Percentiles rank a stretch among this genome's conserved stretches.
These are phyloP conservation scores for Drosophila mercatorum DNA, from an alignment of 2,888 invertebrate species.

Conservation along the genomic window DNA sequence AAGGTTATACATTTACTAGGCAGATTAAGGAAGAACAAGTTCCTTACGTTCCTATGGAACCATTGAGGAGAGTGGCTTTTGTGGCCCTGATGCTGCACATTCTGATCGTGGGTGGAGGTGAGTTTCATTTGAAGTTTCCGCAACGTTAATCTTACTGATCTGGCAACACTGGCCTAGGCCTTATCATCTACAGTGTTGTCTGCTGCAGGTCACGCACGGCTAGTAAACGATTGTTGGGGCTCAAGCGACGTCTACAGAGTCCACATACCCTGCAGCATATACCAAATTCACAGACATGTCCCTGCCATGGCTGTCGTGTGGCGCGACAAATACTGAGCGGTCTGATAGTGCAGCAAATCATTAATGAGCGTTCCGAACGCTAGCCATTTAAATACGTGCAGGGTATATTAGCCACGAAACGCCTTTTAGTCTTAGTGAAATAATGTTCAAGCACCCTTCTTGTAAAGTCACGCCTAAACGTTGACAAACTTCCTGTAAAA, in stretches of 20 bases:
- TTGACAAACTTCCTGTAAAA: too few relatives aligned
- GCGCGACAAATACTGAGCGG: conserved; percentile 58
- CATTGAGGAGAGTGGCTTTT: conserved; percentile 27
- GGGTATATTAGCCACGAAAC: not conserved
- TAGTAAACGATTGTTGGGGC: not conserved
- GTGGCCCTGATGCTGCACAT: conserved; percentile 53
- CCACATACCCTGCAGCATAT: conserved; percentile 41
- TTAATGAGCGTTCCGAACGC: conserved; percentile 16
- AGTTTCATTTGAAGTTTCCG: not conserved
- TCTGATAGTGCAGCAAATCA: conserved; percentile 42
- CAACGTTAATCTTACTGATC: not conserved
- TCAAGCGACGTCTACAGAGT: conserved; percentile 42
- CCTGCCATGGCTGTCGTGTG: conserved; percentile 49
- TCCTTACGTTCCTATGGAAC: conserved; percentile 15
- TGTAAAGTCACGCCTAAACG: not conserved
- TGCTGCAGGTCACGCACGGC: conserved; percentile 29
- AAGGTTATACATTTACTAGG: conserved; percentile 15
- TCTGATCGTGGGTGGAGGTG: conserved; percentile 57
- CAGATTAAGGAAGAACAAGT: conserved; percentile 3
- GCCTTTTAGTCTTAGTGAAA: not conserved
- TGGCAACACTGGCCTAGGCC: conserved; percentile 32
- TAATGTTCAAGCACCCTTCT: not conserved
- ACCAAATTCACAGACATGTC: conserved; percentile 48
- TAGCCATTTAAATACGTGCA: not conserved
- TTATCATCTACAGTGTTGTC: conserved; percentile 51